Percentiles rank a stretch among this genome's conserved stretches.
phyloP scores from a whole-genome alignment of 2,113 vertebrate species.

The Lynx canadensis region DNA sequence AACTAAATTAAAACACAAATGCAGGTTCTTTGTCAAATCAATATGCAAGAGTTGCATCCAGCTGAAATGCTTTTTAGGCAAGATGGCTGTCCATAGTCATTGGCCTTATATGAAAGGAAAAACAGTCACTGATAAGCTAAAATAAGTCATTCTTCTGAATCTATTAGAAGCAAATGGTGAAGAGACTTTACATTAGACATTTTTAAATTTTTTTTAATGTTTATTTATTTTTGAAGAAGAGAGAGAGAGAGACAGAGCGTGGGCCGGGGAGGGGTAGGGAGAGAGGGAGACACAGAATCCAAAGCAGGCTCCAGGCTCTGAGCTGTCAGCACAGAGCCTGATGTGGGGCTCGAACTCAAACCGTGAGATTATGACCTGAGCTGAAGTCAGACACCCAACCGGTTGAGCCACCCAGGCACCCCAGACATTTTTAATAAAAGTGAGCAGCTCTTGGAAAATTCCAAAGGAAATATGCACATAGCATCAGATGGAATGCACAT shows the following conservation, averaged over 20 bases:
- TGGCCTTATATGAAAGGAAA: background rate
- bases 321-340: too few relatives aligned
- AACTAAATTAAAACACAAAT: slow-evolving; percentile 10
- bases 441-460: slow-evolving; percentile 56
- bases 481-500: background rate
- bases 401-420: too few relatives aligned
- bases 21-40: background rate
- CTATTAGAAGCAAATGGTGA: background rate
- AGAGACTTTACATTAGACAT: slow-evolving; percentile 4
- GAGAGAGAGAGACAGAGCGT: too few relatives aligned
- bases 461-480: background rate
- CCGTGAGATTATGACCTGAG: too few relatives aligned
- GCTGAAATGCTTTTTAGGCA: background rate
- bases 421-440: background rate
- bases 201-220: background rate
- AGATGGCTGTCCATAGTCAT: background rate
- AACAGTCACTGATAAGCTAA: background rate
- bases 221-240: too few relatives aligned
- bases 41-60: background rate
- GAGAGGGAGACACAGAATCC: too few relatives aligned
- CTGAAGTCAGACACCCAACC: too few relatives aligned
- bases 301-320: too few relatives aligned
- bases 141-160: background rate
- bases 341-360: too few relatives aligned
- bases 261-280: too few relatives aligned